phyloP scores from a whole-genome alignment of 2,888 invertebrate species.

The Athalia cordata region DNA sequence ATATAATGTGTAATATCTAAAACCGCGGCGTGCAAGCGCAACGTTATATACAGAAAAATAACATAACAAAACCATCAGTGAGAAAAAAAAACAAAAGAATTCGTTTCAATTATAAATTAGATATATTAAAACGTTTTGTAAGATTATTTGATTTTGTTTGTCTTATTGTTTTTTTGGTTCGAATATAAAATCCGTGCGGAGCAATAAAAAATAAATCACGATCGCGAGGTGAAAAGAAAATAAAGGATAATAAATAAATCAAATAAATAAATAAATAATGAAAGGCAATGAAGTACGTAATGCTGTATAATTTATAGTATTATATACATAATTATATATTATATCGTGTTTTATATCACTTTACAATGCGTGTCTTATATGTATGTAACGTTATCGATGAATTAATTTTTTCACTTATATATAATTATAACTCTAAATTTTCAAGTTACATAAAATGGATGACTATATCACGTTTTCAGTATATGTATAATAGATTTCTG shows the following conservation, averaged over 20 bases:
- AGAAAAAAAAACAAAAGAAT: too few relatives aligned
- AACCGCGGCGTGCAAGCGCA: not conserved
- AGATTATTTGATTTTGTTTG: too few relatives aligned
- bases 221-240: too few relatives aligned
- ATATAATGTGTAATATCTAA: not conserved
- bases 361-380: slow-evolving; percentile 18
- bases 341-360: slow-evolving; percentile 20
- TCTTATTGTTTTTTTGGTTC: too few relatives aligned
- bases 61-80: not conserved
- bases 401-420: slow-evolving; percentile 16
- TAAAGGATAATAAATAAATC: too few relatives aligned
- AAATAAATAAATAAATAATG: too few relatives aligned
- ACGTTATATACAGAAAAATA: not conserved
- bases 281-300: too few relatives aligned
- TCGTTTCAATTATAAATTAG: too few relatives aligned
- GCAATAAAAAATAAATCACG: too few relatives aligned
- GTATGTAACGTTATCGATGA: slow-evolving; percentile 35
- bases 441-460: slow-evolving; percentile 4
- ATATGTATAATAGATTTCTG: not conserved
- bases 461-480: not conserved
- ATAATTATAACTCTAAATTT: slow-evolving; percentile 19
- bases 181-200: too few relatives aligned
- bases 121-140: too few relatives aligned
- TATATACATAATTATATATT: slow-evolving; percentile 22
- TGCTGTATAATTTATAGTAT: not conserved